These are phyloP conservation scores for Pteria penguin DNA, from an alignment of 2,888 invertebrate genomes.

Conservation along the genomic window DNA sequence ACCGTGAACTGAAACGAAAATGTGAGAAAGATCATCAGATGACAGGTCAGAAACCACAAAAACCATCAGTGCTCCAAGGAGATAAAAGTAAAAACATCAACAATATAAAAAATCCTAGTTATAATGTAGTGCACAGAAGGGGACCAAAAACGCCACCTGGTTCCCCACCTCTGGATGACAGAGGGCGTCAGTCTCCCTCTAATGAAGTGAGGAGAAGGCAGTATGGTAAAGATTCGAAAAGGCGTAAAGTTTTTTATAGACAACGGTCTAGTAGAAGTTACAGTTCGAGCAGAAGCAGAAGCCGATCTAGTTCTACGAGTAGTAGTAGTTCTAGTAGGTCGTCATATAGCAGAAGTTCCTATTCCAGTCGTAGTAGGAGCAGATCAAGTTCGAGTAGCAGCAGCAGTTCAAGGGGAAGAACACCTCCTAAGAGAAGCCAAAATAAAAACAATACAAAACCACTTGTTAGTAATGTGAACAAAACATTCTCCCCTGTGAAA, in stretches of 20 bases:
- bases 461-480: not conserved
- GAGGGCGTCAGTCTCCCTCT: slow-evolving; percentile 53
- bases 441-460: not conserved
- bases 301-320: slow-evolving; percentile 46
- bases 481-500: not conserved
- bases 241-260: slow-evolving; percentile 7
- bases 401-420: slow-evolving; percentile 45
- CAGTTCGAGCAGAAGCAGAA: slow-evolving; percentile 46
- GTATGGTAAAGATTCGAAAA: not conserved
- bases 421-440: slow-evolving; percentile 26
- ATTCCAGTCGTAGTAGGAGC: slow-evolving; percentile 39
- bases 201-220: slow-evolving; percentile 34
- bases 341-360: slow-evolving; percentile 50
- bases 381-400: slow-evolving; percentile 50
- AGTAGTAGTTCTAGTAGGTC: slow-evolving; percentile 54
- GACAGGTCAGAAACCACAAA: not conserved
- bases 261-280: slow-evolving; percentile 35
- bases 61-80: not conserved
- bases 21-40: slow-evolving; percentile 22
- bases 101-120: slow-evolving; percentile 43
- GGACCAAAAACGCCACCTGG: slow-evolving; percentile 47
- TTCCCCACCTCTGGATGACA: slow-evolving; percentile 38
- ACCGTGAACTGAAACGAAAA: slow-evolving; percentile 36
- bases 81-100: not conserved
- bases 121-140: not conserved